A percentile compares a stretch with the other conserved stretches of the same genome.
Evolutionary conservation across 2,888 invertebrate genomes (phyloP).

Genomic region (Elysia crispata): DNA sequence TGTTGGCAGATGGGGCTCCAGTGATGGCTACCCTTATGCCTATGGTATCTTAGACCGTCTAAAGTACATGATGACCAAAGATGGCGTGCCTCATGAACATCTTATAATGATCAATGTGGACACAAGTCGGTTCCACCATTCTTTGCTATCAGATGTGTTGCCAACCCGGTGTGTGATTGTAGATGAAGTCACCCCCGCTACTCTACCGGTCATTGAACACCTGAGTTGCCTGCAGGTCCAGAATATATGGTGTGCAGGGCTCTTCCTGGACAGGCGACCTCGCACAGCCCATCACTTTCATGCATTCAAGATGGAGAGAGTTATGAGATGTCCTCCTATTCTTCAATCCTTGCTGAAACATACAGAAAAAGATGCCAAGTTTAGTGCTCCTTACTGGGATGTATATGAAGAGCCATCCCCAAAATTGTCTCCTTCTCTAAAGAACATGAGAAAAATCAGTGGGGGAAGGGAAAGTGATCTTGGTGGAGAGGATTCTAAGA

Average conservation of each 20-base stretch:
- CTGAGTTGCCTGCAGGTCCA: constrained; percentile 30
- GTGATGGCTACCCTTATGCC: constrained; percentile 28
- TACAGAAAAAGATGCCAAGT: constrained; percentile 32
- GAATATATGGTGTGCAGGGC: constrained; percentile 50
- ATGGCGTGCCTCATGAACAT: neutral
- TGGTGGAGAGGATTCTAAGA: neutral
- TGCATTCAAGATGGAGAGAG: constrained; percentile 32
- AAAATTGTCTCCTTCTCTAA: too few species aligned
- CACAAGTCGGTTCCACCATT: constrained; percentile 18
- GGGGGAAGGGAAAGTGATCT: too few species aligned
- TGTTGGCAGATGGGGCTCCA: constrained; percentile 13
- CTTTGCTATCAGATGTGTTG: constrained; percentile 10
- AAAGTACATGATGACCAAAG: constrained; percentile 12
- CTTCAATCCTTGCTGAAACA: constrained; percentile 46
- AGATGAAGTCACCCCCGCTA: constrained; percentile 40
- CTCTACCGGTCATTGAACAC: constrained; percentile 27
- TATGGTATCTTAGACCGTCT: constrained; percentile 25
- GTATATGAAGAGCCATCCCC: neutral
- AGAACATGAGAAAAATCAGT: too few species aligned
- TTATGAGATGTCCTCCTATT: constrained; percentile 49
- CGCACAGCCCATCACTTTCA: constrained; percentile 21
- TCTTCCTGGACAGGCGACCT: constrained; percentile 34
- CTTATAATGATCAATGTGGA: constrained; percentile 25
- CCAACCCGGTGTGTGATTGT: constrained; percentile 33
- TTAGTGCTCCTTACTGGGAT: constrained; percentile 19